Base-by-base conservation (phyloP, 2,797 vertebrate genomes). In the Poeciliopsis infans region DNA sequence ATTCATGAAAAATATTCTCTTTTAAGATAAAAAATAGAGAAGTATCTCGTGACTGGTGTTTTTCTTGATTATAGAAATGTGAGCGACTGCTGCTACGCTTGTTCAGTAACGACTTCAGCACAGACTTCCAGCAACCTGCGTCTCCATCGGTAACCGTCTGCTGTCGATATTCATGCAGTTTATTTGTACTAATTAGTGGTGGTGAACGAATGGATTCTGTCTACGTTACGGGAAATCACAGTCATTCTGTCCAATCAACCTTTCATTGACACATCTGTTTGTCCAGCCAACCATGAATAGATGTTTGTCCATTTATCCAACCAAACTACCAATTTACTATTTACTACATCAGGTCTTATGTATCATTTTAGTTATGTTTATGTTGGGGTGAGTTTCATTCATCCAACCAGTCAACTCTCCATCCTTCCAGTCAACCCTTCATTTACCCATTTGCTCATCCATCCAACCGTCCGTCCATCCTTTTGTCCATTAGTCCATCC, bases 91-190 rank as follows among this genome's bases (percentile, higher is more conserved):
- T 98, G 1, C 94, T 99, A 7, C 97, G 96, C 25, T 89, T 99
- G 83, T 97, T 96, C 96, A 98, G 98, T 90, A 97, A 96, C 47
- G 97, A 96, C 83, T 96, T 99, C 93, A 99, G 98, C 88, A 96
- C 97, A 0, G 98, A 98, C 15, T 99, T 99, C 93, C 98, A 99
- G 5, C 97, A 98, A 39, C 94, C 97, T 0, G 96, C 98, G 51
- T 95, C 97, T 75, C 97, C 97, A 0, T 92, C 97, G 87, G 98
- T 99, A 94, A 97, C 96, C 49, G 20, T 23, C 20, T 5, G 7
- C 20, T 8, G 20, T n/a, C 25, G 23, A 55, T 55, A n/a, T 16
- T n/a, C 23, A 23, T 61, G 31, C 15, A 33, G 31, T 7, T 33
- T 5, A 31, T 59, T 59, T 28, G 57, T 59, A 16, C 23, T 16